Evolutionary conservation across 2,113 vertebrate genomes (phyloP).

Genomic region (Oreochromis tanganicae): DNA sequence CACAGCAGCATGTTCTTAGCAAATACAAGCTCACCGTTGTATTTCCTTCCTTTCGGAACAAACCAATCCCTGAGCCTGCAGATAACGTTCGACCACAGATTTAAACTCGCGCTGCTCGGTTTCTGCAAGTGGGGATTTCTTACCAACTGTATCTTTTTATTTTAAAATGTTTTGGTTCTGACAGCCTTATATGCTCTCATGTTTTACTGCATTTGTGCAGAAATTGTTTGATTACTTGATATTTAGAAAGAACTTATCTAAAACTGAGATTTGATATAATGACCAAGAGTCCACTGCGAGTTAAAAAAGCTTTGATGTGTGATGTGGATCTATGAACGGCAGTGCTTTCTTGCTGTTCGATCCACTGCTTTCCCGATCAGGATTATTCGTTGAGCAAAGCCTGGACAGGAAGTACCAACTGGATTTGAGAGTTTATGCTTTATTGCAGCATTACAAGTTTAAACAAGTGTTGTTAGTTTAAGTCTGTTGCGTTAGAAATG

Average conservation of each 20-base stretch:
- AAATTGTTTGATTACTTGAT: neutral
- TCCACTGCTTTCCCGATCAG: neutral
- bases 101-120: neutral
- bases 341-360: neutral
- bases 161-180: neutral
- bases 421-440: neutral
- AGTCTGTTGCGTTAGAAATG: neutral
- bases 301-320: neutral
- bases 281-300: accelerated
- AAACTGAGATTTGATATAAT: neutral
- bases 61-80: slow-evolving; percentile 24
- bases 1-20: slow-evolving; percentile 49
- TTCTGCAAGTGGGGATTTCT: neutral
- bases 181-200: neutral
- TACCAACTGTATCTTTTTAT: neutral
- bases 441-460: neutral
- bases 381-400: neutral
- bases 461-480: neutral
- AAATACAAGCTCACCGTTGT: slow-evolving; percentile 26
- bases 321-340: neutral
- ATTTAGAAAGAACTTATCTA: neutral
- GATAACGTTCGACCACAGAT: neutral
- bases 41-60: slow-evolving; percentile 30
- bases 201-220: neutral
- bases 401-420: neutral